Evolutionary conservation across 2,888 invertebrate genomes (phyloP), one percentile per base, ranked within the genome.

Genomic region (Hylaea fasciaria): DNA sequence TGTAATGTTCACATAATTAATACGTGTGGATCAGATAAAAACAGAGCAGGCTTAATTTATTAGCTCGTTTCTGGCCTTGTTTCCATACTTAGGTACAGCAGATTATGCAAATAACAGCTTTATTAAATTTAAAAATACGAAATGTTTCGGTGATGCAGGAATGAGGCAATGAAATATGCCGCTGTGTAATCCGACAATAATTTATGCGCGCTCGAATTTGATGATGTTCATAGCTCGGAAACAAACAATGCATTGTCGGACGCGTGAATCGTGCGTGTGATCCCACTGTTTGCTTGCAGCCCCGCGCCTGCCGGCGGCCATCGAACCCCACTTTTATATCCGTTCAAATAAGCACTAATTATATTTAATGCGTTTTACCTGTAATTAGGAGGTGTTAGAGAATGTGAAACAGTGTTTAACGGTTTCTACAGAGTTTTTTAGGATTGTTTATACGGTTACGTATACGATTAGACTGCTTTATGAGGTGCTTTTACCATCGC

Each of bases 301-400:
- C 51, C 47, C 37, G 57, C 50, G 41, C 40, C 45, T 22, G 46
- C 52, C 12, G 22, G 44, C 56, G 58, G 86, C 75, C 89, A 74
- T 80, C 85, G 89, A 90, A 85, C 88, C 79, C 80, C 72, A 67
- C 76, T 71, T 84, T 83, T 86, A 85, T 86, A 85, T 85, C 84
- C 86, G 80, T 80, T 82, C 85, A 83, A 88, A 88, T 85, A 81
- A 85, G 80, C 80, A 87, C 90, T 90, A 90, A 91, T 87, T 89
- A 85, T 80, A 86, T 87, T 83, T 85, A 86, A 88, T 87, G 85
- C 89, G 87, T 85, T 88, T 88, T 86, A 87, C 87, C 86, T 85
- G 88, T 87, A 90, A 91, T 91, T 91, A 91, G 89, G 74, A 87
- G 88, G 90, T 87, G 91, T 89, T 84, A 83, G 86, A 80, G 78